A percentile compares a stretch with the other conserved stretches of the same genome.
phyloP scores from a whole-genome alignment of 2,113 vertebrate genomes.

The Puffinus mauretanicus region DNA sequence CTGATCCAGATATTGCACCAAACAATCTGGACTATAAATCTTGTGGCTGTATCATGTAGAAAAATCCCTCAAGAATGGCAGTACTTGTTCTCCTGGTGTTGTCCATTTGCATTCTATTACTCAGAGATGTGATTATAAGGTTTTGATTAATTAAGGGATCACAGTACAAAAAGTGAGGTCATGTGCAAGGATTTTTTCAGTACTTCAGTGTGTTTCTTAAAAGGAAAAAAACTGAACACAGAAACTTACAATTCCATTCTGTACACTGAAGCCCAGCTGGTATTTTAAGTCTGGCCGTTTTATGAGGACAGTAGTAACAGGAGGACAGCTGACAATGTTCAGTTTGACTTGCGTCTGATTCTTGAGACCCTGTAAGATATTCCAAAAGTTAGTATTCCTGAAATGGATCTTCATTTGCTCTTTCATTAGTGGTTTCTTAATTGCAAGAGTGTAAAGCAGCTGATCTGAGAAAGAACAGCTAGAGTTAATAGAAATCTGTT shows the following conservation, averaged over 20 bases:
- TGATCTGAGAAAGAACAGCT: neutral
- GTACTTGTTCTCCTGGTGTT: neutral
- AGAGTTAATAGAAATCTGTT: neutral
- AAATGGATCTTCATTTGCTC: neutral
- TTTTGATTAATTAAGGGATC: neutral
- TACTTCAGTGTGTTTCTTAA: neutral
- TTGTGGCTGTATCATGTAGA: neutral
- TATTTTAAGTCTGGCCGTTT: constrained; percentile 98
- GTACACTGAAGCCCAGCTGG: constrained; percentile 98
- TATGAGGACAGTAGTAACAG: constrained; percentile 97
- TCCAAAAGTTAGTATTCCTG: neutral
- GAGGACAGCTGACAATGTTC: constrained; percentile 98
- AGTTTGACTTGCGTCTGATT: constrained; percentile 96
- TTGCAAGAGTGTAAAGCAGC: neutral
- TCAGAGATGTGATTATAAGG: neutral
- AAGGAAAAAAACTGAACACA: neutral
- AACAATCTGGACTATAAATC: neutral
- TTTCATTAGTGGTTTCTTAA: neutral
- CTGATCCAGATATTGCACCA: neutral
- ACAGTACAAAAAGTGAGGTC: neutral
- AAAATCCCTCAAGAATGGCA: neutral
- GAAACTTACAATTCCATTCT: constrained; percentile 95
- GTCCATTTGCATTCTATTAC: neutral
- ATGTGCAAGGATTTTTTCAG: neutral
- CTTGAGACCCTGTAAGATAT: constrained; percentile 88